Base-by-base conservation (phyloP, 2,888 invertebrate species). In the Linnaemya vulpina region DNA sequence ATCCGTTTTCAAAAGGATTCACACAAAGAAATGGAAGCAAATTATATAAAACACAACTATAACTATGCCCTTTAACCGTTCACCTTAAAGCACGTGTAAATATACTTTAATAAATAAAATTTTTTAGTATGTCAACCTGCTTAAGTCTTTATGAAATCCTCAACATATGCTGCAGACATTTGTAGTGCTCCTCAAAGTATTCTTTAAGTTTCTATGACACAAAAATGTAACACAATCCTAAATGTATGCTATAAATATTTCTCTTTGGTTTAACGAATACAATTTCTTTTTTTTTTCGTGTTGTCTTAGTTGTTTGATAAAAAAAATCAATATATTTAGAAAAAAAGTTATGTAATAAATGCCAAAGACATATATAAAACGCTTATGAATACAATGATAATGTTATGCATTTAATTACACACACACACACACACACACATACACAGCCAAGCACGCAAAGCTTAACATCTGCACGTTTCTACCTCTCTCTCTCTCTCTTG, bases 261-360 rank as follows among this genome's bases (percentile, higher is more conserved):
- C 8, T 1, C 25, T 55, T 55, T n/a, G 30, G 8, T 25, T 55
- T 55, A 30, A 30, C 55, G 11, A 30, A 55, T 38, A 55, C n/a
- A 15, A 5, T 30, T 15, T 15, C n/a, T 46, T 43, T 46, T 9
- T n/a, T n/a, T n/a, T n/a, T n/a, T n/a, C n/a, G n/a, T n/a, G n/a
- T n/a, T 46, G n/a, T 15, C n/a, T 65, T 3, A 9, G 9, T n/a
- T 46, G 17, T n/a, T n/a, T 20, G 13, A 13, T 38, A 15, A 53
- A 13, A 53, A 68, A 70, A 53, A 70, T 46, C 46, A 46, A 65
- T 65, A 65, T 25, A 38, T 65, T 25, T n/a, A n/a, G n/a, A n/a
- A 65, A 43, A 58, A 35, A 30, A 58, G 35, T 58, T 35, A 3
- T 58, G 17, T 15, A n/a, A 35, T 17, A 58, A 58, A 35, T 17